Conservation (phyloP, 1,140 invertebrate genomes). For the Scaptomyza montana region DNA sequence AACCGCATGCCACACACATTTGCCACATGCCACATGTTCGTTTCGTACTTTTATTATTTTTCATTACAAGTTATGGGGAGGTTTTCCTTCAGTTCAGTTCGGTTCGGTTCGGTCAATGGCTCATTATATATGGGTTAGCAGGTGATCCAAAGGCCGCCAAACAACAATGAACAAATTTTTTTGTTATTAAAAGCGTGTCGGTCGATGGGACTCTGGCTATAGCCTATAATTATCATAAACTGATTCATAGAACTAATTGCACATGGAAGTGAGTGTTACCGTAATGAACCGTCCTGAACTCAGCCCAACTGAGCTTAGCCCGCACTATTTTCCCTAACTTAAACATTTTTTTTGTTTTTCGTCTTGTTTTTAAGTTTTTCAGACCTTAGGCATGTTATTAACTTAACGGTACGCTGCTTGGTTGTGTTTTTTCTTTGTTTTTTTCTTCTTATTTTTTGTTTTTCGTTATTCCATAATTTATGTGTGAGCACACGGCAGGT, state of each 20-base stretch:
- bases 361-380: background rate
- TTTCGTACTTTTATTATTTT: slow-evolving; percentile 15
- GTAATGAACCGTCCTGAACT: slow-evolving; percentile 55
- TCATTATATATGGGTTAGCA: slow-evolving; percentile 80
- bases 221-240: slow-evolving; percentile 78
- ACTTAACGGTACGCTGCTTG: slow-evolving; percentile 68
- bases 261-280: slow-evolving; percentile 72
- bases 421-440: slow-evolving; percentile 56
- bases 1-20: slow-evolving; percentile 74
- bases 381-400: slow-evolving; percentile 66
- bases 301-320: slow-evolving; percentile 32
- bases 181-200: slow-evolving; percentile 80
- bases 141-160: slow-evolving; percentile 63
- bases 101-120: slow-evolving; percentile 66
- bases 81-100: slow-evolving; percentile 1
- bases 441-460: too few species aligned
- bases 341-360: slow-evolving; percentile 15
- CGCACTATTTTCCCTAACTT: slow-evolving; percentile 44
- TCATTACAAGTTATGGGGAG: slow-evolving; percentile 23
- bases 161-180: too few species aligned
- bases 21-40: slow-evolving; percentile 65
- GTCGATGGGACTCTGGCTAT: slow-evolving; percentile 28
- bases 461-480: slow-evolving; percentile 60
- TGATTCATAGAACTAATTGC: slow-evolving; percentile 80
- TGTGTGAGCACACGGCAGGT: slow-evolving; percentile 68